These are phyloP conservation scores for Xylota segnis DNA, from an alignment of 2,888 invertebrate species.

Conservation along the genomic window DNA sequence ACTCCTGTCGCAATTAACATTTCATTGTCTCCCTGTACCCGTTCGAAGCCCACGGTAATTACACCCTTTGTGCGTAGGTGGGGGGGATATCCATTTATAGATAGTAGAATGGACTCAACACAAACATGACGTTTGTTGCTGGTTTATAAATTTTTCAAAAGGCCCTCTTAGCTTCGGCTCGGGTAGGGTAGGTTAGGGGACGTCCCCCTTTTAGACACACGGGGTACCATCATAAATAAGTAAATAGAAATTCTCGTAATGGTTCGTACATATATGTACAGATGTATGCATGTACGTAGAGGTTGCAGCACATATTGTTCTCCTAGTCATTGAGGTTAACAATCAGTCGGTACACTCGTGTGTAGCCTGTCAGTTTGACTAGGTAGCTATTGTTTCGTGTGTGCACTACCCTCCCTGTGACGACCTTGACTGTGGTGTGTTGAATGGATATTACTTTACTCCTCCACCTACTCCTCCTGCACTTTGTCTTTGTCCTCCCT, in stretches of 20 bases:
- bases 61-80: neutral
- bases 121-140: neutral
- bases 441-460: constrained; percentile 48
- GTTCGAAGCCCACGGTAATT: constrained; percentile 17
- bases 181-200: too few relatives aligned
- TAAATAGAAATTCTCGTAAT: neutral
- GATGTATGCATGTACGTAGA: too few relatives aligned
- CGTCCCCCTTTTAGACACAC: neutral
- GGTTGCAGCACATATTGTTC: constrained; percentile 12
- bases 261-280: too few relatives aligned
- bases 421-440: constrained; percentile 45
- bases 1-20: constrained; percentile 1
- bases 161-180: neutral
- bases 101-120: neutral
- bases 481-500: constrained; percentile 31
- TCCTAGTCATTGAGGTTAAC: constrained; percentile 26
- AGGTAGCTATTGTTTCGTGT: constrained; percentile 9
- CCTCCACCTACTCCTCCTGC: constrained; percentile 46
- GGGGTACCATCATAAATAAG: constrained; percentile 38
- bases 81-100: constrained; percentile 16
- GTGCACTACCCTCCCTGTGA: neutral
- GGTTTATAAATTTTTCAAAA: constrained; percentile 33
- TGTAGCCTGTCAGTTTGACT: constrained; percentile 3
- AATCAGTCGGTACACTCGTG: constrained; percentile 9
- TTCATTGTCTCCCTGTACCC: constrained; percentile 17